Conservation (phyloP, 2,888 invertebrate genomes). For the Tanytarsus gracilentus region DNA sequence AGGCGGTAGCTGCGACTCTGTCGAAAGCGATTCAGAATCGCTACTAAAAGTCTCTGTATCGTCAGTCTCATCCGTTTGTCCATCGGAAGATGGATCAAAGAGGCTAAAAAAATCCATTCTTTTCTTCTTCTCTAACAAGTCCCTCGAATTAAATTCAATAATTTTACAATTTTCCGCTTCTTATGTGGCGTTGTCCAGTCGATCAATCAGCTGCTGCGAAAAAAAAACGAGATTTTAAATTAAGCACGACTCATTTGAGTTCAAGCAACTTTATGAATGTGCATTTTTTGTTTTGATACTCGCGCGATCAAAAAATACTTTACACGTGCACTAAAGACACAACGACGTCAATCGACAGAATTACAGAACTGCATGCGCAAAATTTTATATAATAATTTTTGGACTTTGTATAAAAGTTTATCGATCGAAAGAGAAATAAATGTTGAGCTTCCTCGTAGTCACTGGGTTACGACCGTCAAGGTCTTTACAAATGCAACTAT, state of each 20-base stretch:
- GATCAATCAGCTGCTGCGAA: slow-evolving; percentile 13
- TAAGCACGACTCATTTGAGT: background rate
- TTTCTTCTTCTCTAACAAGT: background rate
- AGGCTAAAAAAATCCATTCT: slow-evolving; percentile 74
- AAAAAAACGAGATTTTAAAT: background rate
- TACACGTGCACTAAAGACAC: too few species aligned
- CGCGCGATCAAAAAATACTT: background rate
- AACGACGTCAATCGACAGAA: too few species aligned
- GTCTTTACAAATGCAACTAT: too few species aligned
- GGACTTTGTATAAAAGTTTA: too few species aligned
- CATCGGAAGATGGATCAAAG: slow-evolving; percentile 55
- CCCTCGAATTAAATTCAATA: background rate
- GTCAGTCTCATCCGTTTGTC: slow-evolving; percentile 36
- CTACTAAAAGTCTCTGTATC: slow-evolving; percentile 32
- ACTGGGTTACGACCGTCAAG: too few species aligned
- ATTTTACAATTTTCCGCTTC: too few species aligned
- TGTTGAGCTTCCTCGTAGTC: too few species aligned
- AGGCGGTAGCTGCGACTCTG: slow-evolving; percentile 63
- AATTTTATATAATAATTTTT: too few species aligned
- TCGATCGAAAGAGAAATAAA: too few species aligned
- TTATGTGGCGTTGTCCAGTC: background rate
- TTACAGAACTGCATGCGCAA: too few species aligned
- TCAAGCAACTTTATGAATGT: background rate
- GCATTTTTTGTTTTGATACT: background rate
- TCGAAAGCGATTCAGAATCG: slow-evolving; percentile 35